These are phyloP conservation scores for Hypanus sabinus DNA, from an alignment of 2,113 vertebrate species.

Conservation along the genomic window DNA sequence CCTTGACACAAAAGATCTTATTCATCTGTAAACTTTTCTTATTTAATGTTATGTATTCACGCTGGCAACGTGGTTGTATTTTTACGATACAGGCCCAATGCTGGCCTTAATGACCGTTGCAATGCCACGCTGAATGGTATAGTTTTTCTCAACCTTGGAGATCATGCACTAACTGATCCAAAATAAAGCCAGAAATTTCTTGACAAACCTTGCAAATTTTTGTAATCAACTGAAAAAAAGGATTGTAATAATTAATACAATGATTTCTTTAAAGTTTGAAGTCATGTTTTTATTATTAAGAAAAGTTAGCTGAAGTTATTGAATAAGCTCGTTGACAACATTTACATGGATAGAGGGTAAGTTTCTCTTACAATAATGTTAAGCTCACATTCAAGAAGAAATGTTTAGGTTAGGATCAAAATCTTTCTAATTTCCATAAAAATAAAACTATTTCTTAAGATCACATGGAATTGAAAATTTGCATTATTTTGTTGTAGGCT, in stretches of 20 bases:
- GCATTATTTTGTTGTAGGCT: constrained; percentile 33
- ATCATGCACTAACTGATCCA: background rate
- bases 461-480: background rate
- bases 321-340: too few species aligned
- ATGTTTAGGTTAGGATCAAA: background rate
- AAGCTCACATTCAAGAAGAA: background rate
- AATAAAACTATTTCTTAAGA: background rate
- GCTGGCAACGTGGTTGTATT: too few species aligned
- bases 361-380: background rate
- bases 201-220: background rate
- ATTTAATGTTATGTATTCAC: too few species aligned
- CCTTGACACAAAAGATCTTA: too few species aligned
- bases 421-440: background rate
- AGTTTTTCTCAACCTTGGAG: background rate
- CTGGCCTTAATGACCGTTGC: too few species aligned
- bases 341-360: too few species aligned
- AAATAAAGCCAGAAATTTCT: background rate
- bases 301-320: background rate
- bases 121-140: background rate
- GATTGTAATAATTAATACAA: constrained; percentile 3
- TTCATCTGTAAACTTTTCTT: too few species aligned
- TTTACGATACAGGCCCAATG: too few species aligned
- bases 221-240: background rate
- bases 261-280: background rate
- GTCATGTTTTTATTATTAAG: background rate